Conservation (phyloP, 2,113 vertebrate genomes). For the Hydropotes inermis region DNA sequence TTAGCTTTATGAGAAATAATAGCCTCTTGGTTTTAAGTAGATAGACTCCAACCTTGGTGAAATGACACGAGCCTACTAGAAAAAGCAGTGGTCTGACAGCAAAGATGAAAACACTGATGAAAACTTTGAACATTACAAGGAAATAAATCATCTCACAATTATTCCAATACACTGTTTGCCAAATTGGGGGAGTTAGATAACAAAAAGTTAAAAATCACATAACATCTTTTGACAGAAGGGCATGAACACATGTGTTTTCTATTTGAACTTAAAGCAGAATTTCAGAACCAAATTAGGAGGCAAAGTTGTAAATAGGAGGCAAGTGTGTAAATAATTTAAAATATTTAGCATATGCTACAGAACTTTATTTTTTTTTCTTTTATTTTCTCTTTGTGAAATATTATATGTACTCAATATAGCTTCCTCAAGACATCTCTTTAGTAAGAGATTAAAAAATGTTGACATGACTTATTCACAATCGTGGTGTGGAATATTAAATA, state of each 20-base stretch:
- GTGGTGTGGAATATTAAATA: neutral
- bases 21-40: neutral
- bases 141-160: conserved; percentile 28
- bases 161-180: neutral
- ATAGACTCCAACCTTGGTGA: neutral
- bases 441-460: neutral
- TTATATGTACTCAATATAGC: neutral
- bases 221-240: conserved; percentile 14
- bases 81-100: neutral
- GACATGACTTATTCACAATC: neutral
- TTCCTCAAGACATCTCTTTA: conserved; percentile 8
- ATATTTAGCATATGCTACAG: conserved; percentile 11
- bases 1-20: neutral
- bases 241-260: conserved; percentile 21
- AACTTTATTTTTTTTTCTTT: conserved; percentile 29
- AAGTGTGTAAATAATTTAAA: conserved; percentile 46
- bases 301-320: neutral
- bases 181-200: conserved; percentile 30
- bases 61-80: neutral
- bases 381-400: conserved; percentile 19
- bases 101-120: neutral
- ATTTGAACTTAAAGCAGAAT: conserved; percentile 49
- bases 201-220: neutral
- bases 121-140: conserved; percentile 9
- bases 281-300: conserved; percentile 53